Evolutionary conservation across 2,113 vertebrate genomes (phyloP).

Genomic region (Dicaeum eximium): DNA sequence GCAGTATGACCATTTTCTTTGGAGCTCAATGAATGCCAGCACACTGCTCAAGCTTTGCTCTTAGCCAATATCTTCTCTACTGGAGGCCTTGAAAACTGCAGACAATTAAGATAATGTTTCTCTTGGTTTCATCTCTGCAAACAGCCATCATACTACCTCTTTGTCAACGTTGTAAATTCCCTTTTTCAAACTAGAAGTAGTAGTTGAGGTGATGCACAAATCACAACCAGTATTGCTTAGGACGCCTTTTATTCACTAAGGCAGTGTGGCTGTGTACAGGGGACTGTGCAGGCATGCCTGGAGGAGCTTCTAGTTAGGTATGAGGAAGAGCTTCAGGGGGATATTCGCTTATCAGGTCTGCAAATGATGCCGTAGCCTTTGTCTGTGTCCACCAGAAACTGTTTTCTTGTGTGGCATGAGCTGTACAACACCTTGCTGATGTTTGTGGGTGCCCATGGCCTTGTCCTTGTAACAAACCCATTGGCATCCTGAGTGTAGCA

Average conservation of each 20-base stretch:
- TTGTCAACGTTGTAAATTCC: not conserved
- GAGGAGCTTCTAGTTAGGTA: not conserved
- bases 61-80: not conserved
- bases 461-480: not conserved
- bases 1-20: not conserved
- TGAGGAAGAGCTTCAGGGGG: not conserved
- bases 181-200: not conserved
- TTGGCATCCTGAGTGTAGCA: fast-evolving
- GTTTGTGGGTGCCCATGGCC: not conserved
- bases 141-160: not conserved
- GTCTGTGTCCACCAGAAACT: not conserved
- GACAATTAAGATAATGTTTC: not conserved
- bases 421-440: not conserved
- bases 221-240: not conserved
- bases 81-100: not conserved
- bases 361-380: not conserved
- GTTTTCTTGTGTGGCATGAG: not conserved
- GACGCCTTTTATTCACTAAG: not conserved
- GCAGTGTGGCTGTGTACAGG: not conserved
- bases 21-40: not conserved
- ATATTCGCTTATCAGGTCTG: not conserved
- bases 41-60: not conserved
- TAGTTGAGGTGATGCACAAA: not conserved
- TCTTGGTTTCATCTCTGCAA: not conserved
- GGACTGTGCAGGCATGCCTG: not conserved